Evolutionary conservation across 2,888 invertebrate species (phyloP).

Genomic region (Drosophila suboccidentalis): DNA sequence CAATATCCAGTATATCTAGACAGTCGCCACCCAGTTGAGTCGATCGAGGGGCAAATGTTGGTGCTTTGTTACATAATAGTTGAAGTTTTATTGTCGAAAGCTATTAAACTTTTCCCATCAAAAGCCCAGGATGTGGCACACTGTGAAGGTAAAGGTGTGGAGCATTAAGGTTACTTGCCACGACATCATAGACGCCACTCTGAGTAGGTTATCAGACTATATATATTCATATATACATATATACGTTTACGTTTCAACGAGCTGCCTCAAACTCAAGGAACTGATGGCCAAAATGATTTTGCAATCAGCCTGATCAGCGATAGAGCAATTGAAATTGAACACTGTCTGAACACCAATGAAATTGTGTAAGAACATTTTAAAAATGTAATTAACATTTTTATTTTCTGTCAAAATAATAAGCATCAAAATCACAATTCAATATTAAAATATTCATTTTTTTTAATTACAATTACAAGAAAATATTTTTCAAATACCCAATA

Average conservation of each 20-base stretch:
- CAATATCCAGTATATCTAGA: slow-evolving; percentile 23
- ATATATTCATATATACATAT: slow-evolving; percentile 49
- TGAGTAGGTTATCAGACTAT: slow-evolving; percentile 48
- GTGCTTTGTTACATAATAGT: slow-evolving; percentile 78
- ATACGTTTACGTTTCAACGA: slow-evolving; percentile 18
- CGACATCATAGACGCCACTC: slow-evolving; percentile 19
- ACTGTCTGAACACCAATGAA: slow-evolving; percentile 18
- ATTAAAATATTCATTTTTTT: background rate
- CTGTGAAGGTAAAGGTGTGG: slow-evolving; percentile 71
- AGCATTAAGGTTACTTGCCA: slow-evolving; percentile 69
- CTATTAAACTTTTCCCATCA: slow-evolving; percentile 83
- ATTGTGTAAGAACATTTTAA: background rate
- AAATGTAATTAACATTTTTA: background rate
- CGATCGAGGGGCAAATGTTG: slow-evolving; percentile 73
- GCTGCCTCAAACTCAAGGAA: slow-evolving; percentile 8
- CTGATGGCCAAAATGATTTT: slow-evolving; percentile 39
- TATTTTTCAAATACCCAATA: background rate
- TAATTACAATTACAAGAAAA: background rate
- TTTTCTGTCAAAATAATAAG: background rate
- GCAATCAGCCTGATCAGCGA: slow-evolving; percentile 49
- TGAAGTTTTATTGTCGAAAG: slow-evolving; percentile 83
- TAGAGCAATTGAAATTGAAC: slow-evolving; percentile 38
- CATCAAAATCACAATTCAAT: slow-evolving; percentile 6
- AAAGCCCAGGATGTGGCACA: slow-evolving; percentile 71
- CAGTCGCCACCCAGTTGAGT: slow-evolving; percentile 25